Evolutionary conservation across 2,888 invertebrate species (phyloP), one percentile per base, ranked within the genome.

Genomic region (Saturnia pavonia): DNA sequence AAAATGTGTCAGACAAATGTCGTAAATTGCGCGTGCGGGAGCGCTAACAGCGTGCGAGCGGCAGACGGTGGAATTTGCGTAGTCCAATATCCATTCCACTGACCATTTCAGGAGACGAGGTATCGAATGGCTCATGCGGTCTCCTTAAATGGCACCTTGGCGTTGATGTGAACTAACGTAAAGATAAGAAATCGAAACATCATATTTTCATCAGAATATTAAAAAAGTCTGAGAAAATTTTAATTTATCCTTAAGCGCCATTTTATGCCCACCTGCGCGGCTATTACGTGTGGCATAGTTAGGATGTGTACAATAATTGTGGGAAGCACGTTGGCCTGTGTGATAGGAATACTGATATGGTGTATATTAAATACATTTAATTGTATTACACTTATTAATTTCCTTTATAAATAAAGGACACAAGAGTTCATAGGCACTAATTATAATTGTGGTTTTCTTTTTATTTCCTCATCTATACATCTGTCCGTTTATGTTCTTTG

Each of bases 211-310:
- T 45, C 14, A 45, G 16, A 16, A 48, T 48, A 19, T 1, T 19
- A 16, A 16, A 4, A 0, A 54, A 11, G 11, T 8, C 6, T 51
- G n/a, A n/a, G n/a, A n/a, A n/a, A n/a, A n/a, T n/a, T n/a, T n/a
- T n/a, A 22, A 22, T n/a, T 40, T n/a, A 6, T 65, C 40, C 19
- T 16, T 8, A n/a, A 66, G 70, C 70, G 70, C 14, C 65, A 70
- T 66, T 70, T 66, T 70, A 70, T 16, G 9, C 1, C 51, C 48
- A 1, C 12, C 78, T 75, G 65, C 63, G 25, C 69, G 74, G 74
- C 81, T 81, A 81, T 81, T 74, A 78, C 77, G 75, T 79, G 80
- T 76, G 82, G 80, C 80, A 78, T 79, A 84, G 80, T 83, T 83
- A 83, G 78, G 74, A 75, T 76, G 75, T 72, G 74, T 42, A 66